These are phyloP conservation scores for Macrosiphum euphorbiae DNA, from an alignment of 2,888 invertebrate genomes.

Conservation along the genomic window DNA sequence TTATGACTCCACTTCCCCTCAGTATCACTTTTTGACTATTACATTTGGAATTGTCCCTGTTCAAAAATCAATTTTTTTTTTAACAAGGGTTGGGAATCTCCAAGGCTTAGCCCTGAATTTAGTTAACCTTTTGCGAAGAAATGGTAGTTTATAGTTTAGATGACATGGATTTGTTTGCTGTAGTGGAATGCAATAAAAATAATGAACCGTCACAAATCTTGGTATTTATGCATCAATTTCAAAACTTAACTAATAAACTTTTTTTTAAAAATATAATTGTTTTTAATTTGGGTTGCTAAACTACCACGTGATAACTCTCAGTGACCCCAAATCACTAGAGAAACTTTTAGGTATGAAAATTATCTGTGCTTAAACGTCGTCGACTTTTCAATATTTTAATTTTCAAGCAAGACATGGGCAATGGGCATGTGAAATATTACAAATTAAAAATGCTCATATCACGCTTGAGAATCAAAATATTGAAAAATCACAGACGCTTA, in stretches of 20 bases:
- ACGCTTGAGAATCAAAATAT: no score
- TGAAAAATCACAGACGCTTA: no score
- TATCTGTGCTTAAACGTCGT: no score
- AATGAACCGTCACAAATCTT: neutral
- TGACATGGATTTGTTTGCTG: neutral
- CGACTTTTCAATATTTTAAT: no score
- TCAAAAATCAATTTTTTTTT: neutral
- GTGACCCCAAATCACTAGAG: no score
- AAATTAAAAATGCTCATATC: no score
- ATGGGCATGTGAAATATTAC: no score
- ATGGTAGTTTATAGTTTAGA: neutral
- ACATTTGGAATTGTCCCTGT: no score
- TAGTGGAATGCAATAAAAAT: neutral
- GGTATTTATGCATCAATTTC: neutral
- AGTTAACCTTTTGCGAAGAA: neutral
- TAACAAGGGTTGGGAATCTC: neutral
- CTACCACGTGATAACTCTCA: neutral
- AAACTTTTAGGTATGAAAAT: no score
- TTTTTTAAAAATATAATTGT: neutral
- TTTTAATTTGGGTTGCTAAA: neutral
- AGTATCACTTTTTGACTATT: no score
- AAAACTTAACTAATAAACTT: neutral
- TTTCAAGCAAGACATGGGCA: no score
- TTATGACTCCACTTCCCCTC: no score
- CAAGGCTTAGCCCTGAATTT: neutral